Base-by-base conservation (phyloP, 2,888 invertebrate species). In the Patella ulyssiponensis region DNA sequence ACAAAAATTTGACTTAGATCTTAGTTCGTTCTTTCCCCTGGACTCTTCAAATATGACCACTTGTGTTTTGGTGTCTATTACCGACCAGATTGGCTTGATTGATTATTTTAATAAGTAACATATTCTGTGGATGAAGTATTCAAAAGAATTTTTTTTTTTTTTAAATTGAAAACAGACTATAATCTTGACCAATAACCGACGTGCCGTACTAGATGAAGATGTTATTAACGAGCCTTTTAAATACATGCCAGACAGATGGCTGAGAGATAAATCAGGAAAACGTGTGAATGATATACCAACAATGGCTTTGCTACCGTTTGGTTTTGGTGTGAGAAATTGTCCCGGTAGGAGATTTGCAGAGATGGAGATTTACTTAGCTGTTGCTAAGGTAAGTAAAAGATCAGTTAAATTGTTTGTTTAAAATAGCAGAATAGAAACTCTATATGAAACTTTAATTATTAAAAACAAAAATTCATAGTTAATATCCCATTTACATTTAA, bases 341-440 rank as follows among this genome's bases (percentile, higher is more conserved):
- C 91, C 92, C 2, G 92, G 92, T 4, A 82, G 90, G 76, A 84
- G 90, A 54, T 83, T 92, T 75, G 92, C 92, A 0, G 91, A 91
- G 81, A 91, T 90, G 80, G 91, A 97, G 93, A 96, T 97, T 91
- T 94, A 94, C 71, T 76, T 88, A 15, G 85, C 85, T 33, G 69
- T 85, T 9, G 86, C 89, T 4, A 88, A 91, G 73, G 90, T 91
- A 73, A 74, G 64, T 71, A 7, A 3, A 23, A 53, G 3, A 33
- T 12, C 20, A 52, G 5, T 33, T 17, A 3, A 69, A 3, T 69
- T 20, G 11, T 23, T 15, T 11, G 11, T 3, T 72, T 73, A 2
- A 52, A 73, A 44, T 23, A 54, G 73, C 73, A 54, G 27, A 52
- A 73, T 33, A 33, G 33, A 33, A 0, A 33, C 33, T 33, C 33